Conservation (phyloP, 2,888 invertebrate genomes). For the Acheta domesticus region DNA sequence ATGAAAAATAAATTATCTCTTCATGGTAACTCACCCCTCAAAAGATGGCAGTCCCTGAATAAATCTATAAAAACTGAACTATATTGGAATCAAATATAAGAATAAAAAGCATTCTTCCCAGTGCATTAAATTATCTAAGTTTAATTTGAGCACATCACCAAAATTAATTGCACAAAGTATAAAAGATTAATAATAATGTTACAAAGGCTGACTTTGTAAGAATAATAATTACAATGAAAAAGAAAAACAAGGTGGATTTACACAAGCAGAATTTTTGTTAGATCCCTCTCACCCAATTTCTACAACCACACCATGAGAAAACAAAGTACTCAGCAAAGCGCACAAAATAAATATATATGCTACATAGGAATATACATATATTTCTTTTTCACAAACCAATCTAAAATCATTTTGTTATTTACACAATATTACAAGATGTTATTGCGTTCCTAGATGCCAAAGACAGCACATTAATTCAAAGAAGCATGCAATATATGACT, state of each 20-base stretch:
- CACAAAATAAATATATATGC: not conserved
- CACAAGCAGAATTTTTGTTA: no score
- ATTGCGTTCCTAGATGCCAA: constrained; percentile 1
- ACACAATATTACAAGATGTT: not conserved
- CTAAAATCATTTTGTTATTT: not conserved
- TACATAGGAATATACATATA: not conserved
- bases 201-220: no score
- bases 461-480: constrained; percentile 18
- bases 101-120: no score
- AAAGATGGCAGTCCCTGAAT: not conserved
- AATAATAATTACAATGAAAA: no score
- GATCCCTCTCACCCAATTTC: no score
- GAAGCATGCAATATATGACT: not conserved
- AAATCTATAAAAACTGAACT: no score
- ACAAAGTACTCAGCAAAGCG: not conserved
- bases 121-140: no score
- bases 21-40: not conserved
- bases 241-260: no score
- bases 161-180: no score
- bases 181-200: no score
- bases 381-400: not conserved
- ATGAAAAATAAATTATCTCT: not conserved
- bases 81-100: no score
- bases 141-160: no score
- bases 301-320: not conserved